These are phyloP conservation scores for Phalacrocorax aristotelis DNA, from an alignment of 2,113 vertebrate species.

Conservation along the genomic window DNA sequence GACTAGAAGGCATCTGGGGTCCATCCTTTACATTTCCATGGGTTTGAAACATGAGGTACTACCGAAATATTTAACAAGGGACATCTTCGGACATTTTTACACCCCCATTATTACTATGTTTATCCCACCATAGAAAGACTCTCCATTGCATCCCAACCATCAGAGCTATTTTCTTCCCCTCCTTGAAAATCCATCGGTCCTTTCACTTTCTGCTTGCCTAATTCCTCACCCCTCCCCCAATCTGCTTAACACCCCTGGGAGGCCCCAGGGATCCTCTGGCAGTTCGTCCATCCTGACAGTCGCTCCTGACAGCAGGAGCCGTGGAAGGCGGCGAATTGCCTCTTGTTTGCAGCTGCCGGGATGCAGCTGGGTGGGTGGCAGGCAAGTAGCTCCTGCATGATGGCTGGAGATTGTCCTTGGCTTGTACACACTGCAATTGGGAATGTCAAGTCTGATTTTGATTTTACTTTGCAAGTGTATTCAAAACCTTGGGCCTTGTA, in stretches of 20 bases:
- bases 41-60: background rate
- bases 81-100: background rate
- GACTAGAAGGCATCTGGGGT: background rate
- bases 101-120: background rate
- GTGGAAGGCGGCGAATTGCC: background rate
- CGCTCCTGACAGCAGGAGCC: background rate
- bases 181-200: background rate
- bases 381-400: background rate
- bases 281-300: background rate
- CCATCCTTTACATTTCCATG: background rate
- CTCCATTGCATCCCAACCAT: background rate
- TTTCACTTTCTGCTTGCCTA: background rate
- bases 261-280: background rate
- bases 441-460: background rate
- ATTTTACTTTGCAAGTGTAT: background rate
- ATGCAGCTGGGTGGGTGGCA: background rate
- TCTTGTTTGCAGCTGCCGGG: background rate
- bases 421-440: background rate
- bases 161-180: background rate
- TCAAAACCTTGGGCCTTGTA: background rate
- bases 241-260: background rate
- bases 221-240: background rate
- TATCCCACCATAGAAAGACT: background rate
- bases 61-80: background rate
- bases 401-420: background rate